Percentiles rank a stretch among this genome's conserved stretches.
These are phyloP conservation scores for Sipha flava DNA, from an alignment of 1,140 invertebrate species.

Conservation along the genomic window DNA sequence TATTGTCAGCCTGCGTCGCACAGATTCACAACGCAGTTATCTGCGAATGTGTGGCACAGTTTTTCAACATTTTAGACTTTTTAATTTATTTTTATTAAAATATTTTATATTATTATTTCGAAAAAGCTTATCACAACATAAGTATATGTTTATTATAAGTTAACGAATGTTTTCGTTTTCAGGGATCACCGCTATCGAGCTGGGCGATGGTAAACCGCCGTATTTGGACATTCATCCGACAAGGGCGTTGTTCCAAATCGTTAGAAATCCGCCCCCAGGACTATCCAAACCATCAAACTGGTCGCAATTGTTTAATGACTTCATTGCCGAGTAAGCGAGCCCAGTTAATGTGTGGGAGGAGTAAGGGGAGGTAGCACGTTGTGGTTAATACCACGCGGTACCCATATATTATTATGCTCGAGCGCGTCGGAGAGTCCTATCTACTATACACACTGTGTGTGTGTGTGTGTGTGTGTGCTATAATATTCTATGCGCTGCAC, in stretches of 20 bases:
- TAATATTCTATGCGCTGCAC: too few relatives aligned
- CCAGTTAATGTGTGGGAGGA: not conserved
- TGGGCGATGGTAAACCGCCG: slow-evolving; percentile 79
- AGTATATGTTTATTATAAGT: too few relatives aligned
- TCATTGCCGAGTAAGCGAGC: slow-evolving; percentile 63
- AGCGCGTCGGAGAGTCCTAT: too few relatives aligned
- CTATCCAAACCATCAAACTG: slow-evolving; percentile 65
- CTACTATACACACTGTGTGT: too few relatives aligned
- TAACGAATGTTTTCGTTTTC: not conserved
- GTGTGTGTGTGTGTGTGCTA: too few relatives aligned
- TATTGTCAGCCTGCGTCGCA: too few relatives aligned
- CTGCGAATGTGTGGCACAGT: too few relatives aligned
- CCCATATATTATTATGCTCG: too few relatives aligned
- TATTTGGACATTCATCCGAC: slow-evolving; percentile 78
- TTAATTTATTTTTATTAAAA: too few relatives aligned
- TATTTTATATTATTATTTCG: too few relatives aligned
- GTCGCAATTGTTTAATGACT: slow-evolving; percentile 71
- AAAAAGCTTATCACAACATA: not conserved
- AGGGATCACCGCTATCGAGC: slow-evolving; percentile 79
- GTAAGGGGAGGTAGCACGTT: not conserved
- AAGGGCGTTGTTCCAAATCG: slow-evolving; percentile 74
- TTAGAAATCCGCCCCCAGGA: slow-evolving; percentile 75
- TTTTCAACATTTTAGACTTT: too few relatives aligned
- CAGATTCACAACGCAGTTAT: too few relatives aligned
- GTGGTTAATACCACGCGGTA: not conserved